These are phyloP conservation scores for Holcopasites calliopsidis DNA, from an alignment of 1,140 invertebrate genomes.

Conservation along the genomic window DNA sequence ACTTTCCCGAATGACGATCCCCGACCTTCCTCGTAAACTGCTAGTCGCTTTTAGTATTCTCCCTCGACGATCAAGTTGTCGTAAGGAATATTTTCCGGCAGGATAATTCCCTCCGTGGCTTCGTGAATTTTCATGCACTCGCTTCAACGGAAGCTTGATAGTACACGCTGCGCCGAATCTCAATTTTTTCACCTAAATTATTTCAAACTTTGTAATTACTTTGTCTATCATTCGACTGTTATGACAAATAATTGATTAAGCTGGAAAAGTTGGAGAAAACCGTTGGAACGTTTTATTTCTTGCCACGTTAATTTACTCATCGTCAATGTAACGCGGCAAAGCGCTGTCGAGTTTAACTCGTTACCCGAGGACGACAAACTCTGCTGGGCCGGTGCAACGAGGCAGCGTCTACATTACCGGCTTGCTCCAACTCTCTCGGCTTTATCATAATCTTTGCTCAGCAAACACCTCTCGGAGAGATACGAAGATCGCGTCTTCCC, in stretches of 20 bases:
- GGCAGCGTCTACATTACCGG: slow-evolving; percentile 42
- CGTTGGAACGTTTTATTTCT: no score
- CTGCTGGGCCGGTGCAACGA: slow-evolving; percentile 22
- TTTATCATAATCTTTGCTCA: slow-evolving; percentile 60
- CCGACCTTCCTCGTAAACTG: not conserved
- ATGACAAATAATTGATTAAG: no score
- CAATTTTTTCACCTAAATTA: no score
- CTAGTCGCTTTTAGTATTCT: not conserved
- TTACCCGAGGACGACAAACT: slow-evolving; percentile 31
- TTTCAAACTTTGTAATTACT: no score
- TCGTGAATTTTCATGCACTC: no score
- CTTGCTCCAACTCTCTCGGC: not conserved
- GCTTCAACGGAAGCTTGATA: no score
- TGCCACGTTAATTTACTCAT: slow-evolving; percentile 34
- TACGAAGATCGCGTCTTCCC: slow-evolving; percentile 36
- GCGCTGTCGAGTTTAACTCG: slow-evolving; percentile 32
- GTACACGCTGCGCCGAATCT: no score
- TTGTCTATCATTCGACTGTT: no score
- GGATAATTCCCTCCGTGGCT: no score
- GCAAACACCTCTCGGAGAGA: slow-evolving; percentile 66
- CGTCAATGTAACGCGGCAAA: not conserved
- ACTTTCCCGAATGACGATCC: not conserved
- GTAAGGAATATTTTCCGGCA: not conserved
- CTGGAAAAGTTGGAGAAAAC: no score
- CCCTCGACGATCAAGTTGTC: not conserved